Base-by-base conservation (phyloP, 2,113 vertebrate species). In the Malurus alboscapulatus region DNA sequence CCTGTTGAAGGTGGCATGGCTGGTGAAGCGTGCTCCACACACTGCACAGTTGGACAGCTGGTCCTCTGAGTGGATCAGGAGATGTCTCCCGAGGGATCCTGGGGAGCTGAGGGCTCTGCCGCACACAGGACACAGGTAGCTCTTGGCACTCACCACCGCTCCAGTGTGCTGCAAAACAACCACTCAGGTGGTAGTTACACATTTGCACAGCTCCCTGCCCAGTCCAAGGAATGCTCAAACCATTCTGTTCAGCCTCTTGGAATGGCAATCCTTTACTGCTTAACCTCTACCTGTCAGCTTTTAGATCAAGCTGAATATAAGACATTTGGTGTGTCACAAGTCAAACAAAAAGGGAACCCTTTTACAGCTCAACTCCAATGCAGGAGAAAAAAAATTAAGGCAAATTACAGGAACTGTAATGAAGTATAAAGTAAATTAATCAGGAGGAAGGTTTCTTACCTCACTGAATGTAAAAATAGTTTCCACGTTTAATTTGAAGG, bases 41-140 rank as follows among this genome's bases (percentile, higher is more conserved):
- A 99, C 99, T 10, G 99, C 99, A 82, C 99, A 99, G 98, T 99
- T 99, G 92, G 99, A 99, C 84, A 99, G 98, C 94, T 99, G 99
- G 98, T 99, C 99, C 95, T 99, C 99, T 0, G 99, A 99, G 97
- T 99, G 99, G 97, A 99, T 99, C 91, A 99, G 98, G 78, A 99
- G 98, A 96, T 99, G 99, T 53, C 99, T 98, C 51, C 99, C 99
- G 38, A 99, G 97, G 27, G 99, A 99, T 82, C 99, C 99, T 0
- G 99, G 99, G 50, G 99, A 99, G 97, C 99, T 99, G 95, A 99
- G 98, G 84, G 99, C 98, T 90, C 99, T 98, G 96, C 99, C 99
- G 90, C 99, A 99, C 72, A 99, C 99, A 3, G 99, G 99, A 96
- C 99, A 99, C 97, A 99, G 94, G 69, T 99, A 99, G 98, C 98